Conservation (phyloP, 2,797 vertebrate species). For the Lithobates sylvaticus region DNA sequence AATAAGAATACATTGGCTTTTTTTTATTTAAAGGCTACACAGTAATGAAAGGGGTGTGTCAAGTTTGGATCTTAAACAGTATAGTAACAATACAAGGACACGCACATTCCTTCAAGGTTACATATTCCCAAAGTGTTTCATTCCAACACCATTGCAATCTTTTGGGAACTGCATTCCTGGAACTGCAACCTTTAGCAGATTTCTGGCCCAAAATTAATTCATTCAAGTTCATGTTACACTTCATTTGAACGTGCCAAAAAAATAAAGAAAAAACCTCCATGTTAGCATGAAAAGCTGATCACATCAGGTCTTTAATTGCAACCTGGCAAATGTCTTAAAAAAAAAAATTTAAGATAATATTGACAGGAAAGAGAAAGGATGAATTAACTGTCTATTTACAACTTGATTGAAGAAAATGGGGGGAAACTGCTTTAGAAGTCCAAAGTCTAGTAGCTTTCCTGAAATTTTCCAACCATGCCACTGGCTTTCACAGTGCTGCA, state of each 20-base stretch:
- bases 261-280: background rate
- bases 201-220: background rate
- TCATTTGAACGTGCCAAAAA: background rate
- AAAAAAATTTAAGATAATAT: background rate
- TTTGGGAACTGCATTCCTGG: background rate
- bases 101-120: background rate
- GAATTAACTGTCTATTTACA: background rate
- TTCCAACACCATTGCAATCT: background rate
- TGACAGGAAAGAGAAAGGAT: background rate
- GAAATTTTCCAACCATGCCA: no score
- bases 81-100: constrained; percentile 19
- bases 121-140: background rate
- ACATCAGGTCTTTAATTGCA: no score
- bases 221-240: background rate
- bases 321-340: background rate
- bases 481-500: no score
- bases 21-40: constrained; percentile 21
- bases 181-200: background rate
- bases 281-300: background rate
- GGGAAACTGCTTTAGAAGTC: no score
- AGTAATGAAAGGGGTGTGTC: background rate
- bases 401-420: background rate
- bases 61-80: constrained; percentile 2
- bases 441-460: no score
- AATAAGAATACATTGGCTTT: constrained; percentile 18